Base-by-base conservation (phyloP, 2,113 vertebrate genomes). In the Semnornis frantzii region DNA sequence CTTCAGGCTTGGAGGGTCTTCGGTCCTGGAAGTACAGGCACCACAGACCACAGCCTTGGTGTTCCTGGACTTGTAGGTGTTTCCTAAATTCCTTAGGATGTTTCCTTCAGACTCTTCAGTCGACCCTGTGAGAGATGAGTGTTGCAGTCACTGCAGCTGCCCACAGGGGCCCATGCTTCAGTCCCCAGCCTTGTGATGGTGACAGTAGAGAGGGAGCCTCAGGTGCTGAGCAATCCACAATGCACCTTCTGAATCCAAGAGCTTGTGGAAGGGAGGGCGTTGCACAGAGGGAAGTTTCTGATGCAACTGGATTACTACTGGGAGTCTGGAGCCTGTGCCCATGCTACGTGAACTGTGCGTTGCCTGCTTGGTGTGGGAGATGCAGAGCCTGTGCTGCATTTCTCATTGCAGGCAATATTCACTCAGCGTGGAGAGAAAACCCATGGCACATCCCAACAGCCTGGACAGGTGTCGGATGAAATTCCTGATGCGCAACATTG, bases 391-490 rank as follows among this genome's bases (percentile, higher is more conserved):
- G 31, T 82, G 39, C 71, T 91, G 50, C 58, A 74, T 90, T 65
- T 78, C 50, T 84, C 37, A 30, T 85, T 93, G 69, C 95, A 99
- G 99, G 96, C 98, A 99, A 85, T 99, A 98, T 73, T 98, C 96
- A 75, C 90, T 97, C 4, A 95, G 96, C 1, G 93, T 97, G 37
- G 98, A 98, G 52, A 98, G 85, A 88, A 98, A 97, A 94, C 97
- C 97, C 8, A 98, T 98, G 97, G 95, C 92, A 11, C 97, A 98
- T 66, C 98, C 99, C 70, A 99, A 99, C 83, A 94, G 95, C 71
- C 97, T 99, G 39, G 99, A 99, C 88, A 97, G 95, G 80, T 98
- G 97, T 89, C 97, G 98, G 73, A 98, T 54, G 44, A 98, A 98
- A 60, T 98, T 98, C 46, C 97, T 99, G 81, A 98, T 97, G 81